phyloP scores from a whole-genome alignment of 2,113 vertebrate genomes.

The Bubalus kerabau region DNA sequence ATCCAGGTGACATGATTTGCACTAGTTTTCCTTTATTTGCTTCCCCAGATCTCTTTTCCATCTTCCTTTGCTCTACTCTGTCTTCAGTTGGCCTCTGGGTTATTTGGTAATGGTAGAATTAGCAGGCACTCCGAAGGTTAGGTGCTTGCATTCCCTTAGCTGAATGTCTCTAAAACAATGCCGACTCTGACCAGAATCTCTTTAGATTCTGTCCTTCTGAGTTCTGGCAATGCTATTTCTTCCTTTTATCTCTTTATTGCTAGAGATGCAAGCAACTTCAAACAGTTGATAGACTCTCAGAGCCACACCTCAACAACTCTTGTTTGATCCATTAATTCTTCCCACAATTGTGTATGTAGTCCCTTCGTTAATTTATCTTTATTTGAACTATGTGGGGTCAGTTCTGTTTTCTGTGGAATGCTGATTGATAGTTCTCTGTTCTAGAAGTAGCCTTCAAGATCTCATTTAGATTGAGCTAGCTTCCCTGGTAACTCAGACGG shows the following conservation, averaged over 20 bases:
- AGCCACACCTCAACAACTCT: rapidly evolving
- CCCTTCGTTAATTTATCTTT: not conserved
- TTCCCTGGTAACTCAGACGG: not conserved
- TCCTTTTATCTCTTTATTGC: not conserved
- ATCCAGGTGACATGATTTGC: too few relatives aligned
- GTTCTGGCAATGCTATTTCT: not conserved
- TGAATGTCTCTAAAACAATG: not conserved
- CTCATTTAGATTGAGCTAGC: not conserved
- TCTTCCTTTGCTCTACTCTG: not conserved
- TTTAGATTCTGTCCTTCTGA: not conserved
- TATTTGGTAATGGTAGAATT: not conserved
- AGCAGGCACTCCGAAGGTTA: too few relatives aligned
- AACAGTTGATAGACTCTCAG: not conserved
- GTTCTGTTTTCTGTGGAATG: not conserved
- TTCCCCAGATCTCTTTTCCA: not conserved
- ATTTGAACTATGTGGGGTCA: not conserved
- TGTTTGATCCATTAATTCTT: not conserved
- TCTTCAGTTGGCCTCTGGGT: not conserved
- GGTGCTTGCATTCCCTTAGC: not conserved
- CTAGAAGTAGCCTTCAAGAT: not conserved
- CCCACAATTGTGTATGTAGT: not conserved
- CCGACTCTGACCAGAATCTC: not conserved
- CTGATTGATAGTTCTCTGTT: not conserved
- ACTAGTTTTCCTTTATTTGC: not conserved
- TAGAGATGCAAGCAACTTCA: not conserved